Evolutionary conservation across 2,113 vertebrate species (phyloP).

Genomic region (Polypterus bichir): DNA sequence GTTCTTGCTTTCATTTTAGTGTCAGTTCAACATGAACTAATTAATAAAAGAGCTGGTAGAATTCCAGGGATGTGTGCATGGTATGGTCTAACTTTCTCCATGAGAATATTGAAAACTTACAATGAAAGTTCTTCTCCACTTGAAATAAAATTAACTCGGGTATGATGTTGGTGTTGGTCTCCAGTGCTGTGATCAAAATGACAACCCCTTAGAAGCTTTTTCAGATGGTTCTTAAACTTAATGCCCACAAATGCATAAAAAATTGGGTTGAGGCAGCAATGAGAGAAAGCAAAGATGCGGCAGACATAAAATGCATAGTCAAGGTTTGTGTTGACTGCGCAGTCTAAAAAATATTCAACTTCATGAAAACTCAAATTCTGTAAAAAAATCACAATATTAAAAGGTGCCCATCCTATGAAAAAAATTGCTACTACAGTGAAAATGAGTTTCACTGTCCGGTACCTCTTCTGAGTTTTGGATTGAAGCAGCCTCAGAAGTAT

Average conservation of each 20-base stretch:
- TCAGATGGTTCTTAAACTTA: constrained; percentile 77
- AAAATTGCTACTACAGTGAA: constrained; percentile 67
- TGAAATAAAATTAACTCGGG: constrained; percentile 19
- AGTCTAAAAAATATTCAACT: constrained; percentile 23
- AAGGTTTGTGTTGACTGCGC: constrained; percentile 25
- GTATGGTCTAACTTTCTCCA: too few relatives aligned
- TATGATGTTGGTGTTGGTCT: constrained; percentile 7
- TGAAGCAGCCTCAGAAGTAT: constrained; percentile 61
- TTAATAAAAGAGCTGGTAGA: too few relatives aligned
- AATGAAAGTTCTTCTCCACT: constrained; percentile 41
- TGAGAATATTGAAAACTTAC: constrained; percentile 17
- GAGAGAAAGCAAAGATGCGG: constrained; percentile 66
- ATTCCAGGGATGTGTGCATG: too few relatives aligned
- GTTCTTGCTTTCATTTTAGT: too few relatives aligned
- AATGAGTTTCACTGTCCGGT: constrained; percentile 74
- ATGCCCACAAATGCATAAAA: constrained; percentile 81
- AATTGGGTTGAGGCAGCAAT: constrained; percentile 85
- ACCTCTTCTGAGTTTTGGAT: constrained; percentile 47
- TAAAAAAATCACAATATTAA: constrained; percentile 65
- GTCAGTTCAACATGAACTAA: too few relatives aligned
- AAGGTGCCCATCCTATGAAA: constrained; percentile 84
- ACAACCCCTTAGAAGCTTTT: constrained; percentile 33
- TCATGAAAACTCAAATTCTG: constrained; percentile 26
- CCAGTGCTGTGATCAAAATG: constrained; percentile 9
- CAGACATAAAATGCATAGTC: constrained; percentile 46